Evolutionary conservation across 2,113 vertebrate genomes (phyloP).

Genomic region (Entelurus aequoreus): DNA sequence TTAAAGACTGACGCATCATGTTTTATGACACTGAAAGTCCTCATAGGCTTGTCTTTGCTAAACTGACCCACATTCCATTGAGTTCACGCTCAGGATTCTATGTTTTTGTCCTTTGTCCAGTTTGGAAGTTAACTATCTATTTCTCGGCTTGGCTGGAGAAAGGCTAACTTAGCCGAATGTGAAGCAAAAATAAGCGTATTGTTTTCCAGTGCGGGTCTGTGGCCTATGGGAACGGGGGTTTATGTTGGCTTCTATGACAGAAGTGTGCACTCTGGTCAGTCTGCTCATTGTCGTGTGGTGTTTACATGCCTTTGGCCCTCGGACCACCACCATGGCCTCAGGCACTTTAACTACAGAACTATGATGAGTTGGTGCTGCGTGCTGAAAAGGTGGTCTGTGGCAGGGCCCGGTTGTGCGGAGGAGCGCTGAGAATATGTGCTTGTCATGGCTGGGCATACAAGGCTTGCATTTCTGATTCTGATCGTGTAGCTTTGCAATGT

Average conservation of each 20-base stretch:
- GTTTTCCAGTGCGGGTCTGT: constrained; percentile 45
- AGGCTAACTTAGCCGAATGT: constrained; percentile 31
- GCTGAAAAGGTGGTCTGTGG: constrained; percentile 66
- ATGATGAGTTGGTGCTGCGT: constrained; percentile 54
- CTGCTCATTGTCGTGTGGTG: constrained; percentile 55
- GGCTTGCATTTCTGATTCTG: constrained; percentile 35
- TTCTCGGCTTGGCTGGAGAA: constrained; percentile 11
- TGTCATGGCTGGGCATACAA: constrained; percentile 50
- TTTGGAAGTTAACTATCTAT: constrained; percentile 18
- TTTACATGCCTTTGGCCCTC: constrained; percentile 58
- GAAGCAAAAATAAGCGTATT: constrained; percentile 43
- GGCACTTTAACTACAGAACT: constrained; percentile 46
- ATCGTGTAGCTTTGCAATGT: constrained; percentile 32
- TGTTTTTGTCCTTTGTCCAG: constrained; percentile 11
- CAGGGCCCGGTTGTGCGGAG: constrained; percentile 20
- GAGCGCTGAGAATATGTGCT: constrained; percentile 38
- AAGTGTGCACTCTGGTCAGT: constrained; percentile 61
- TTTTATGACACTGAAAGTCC: constrained; percentile 15
- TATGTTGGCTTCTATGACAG: constrained; percentile 49
- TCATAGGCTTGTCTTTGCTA: constrained; percentile 26
- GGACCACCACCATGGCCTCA: constrained; percentile 29
- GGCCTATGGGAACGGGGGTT: constrained; percentile 57
- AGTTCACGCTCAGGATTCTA: constrained; percentile 19
- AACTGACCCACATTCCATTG: constrained; percentile 34
- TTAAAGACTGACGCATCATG: constrained; percentile 17